These are phyloP conservation scores for Zosterops hypoxanthus DNA, from an alignment of 2,113 vertebrate genomes.

Conservation along the genomic window DNA sequence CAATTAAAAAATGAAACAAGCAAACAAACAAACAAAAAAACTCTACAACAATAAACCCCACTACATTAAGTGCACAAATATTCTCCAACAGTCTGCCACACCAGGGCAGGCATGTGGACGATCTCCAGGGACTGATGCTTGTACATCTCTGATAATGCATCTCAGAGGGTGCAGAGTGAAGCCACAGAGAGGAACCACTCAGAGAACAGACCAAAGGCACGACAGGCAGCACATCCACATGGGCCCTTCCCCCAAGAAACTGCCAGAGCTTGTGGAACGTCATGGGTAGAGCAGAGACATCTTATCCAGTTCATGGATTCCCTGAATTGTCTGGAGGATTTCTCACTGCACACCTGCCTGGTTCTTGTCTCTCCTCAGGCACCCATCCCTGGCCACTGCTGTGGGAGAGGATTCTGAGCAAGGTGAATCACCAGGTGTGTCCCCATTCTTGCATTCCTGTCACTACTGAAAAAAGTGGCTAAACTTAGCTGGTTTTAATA, in stretches of 20 bases:
- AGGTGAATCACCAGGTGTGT: neutral
- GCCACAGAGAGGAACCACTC: neutral
- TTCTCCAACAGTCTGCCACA: neutral
- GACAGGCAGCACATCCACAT: neutral
- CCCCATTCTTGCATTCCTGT: neutral
- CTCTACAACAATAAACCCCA: neutral
- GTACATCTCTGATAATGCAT: neutral
- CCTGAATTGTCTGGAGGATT: neutral
- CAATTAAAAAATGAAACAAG: neutral
- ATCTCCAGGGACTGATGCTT: neutral
- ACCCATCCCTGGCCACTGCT: neutral
- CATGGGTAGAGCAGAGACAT: neutral
- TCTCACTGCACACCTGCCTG: accelerated
- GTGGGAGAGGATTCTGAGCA: neutral
- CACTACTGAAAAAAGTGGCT: neutral
- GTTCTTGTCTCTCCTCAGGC: neutral
- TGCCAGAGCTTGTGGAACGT: neutral
- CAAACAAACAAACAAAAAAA: neutral
- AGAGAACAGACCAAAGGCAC: neutral
- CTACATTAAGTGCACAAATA: accelerated
- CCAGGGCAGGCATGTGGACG: neutral
- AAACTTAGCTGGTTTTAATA: neutral
- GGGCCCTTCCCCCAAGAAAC: neutral
- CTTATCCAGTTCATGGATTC: neutral
- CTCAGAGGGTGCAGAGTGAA: neutral